Evolutionary conservation across 2,113 vertebrate species (phyloP).

Genomic region (Dryoscopus gambensis): DNA sequence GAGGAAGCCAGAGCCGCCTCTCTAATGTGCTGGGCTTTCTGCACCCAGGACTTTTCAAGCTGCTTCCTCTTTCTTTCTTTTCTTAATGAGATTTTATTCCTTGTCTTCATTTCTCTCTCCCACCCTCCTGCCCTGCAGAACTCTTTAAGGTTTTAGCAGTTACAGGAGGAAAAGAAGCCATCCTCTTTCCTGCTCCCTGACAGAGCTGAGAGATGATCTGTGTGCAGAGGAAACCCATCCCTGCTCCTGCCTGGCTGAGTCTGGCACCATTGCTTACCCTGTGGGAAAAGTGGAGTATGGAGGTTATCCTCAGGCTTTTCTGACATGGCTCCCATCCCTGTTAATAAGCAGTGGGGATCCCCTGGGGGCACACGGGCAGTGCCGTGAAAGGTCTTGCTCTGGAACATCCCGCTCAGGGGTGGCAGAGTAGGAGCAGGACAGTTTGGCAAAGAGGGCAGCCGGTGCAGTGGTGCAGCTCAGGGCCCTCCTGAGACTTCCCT

Average conservation of each 20-base stretch:
- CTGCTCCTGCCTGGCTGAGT: neutral
- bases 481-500: neutral
- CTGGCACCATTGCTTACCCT: neutral
- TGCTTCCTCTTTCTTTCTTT: neutral
- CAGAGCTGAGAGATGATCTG: neutral
- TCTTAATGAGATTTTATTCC: neutral
- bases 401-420: neutral
- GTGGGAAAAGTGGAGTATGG: neutral
- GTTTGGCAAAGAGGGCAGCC: neutral
- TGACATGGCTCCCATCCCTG: accelerated
- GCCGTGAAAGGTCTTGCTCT: neutral
- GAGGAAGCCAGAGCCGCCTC: neutral
- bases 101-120: neutral
- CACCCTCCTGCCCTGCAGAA: neutral
- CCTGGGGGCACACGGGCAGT: accelerated
- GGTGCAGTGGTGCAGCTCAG: accelerated
- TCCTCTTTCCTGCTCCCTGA: neutral
- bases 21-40: neutral
- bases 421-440: neutral
- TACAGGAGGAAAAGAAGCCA: neutral
- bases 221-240: neutral
- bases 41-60: neutral
- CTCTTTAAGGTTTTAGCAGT: neutral
- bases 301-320: neutral
- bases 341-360: neutral